Conservation (phyloP, 2,888 invertebrate species). For the Ectropis crepuscularia region DNA sequence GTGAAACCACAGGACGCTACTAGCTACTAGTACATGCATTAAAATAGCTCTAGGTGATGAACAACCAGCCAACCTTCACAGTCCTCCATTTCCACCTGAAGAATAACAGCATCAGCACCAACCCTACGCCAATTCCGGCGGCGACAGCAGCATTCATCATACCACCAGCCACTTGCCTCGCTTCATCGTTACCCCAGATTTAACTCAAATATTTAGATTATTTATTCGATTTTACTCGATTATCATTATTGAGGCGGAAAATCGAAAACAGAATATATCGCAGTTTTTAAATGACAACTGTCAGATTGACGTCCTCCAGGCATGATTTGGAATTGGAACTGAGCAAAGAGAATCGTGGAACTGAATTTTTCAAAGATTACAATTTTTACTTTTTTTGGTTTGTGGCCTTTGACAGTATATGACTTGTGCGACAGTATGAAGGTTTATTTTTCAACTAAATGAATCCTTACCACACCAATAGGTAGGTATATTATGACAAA, state of each 20-base stretch:
- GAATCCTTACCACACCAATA: too few relatives aligned
- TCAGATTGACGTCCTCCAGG: neutral
- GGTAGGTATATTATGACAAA: too few relatives aligned
- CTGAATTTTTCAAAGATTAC: too few relatives aligned
- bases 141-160: conserved; percentile 56
- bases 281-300: conserved; percentile 1
- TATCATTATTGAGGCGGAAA: conserved; percentile 7
- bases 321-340: conserved; percentile 20
- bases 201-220: conserved; percentile 7
- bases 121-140: conserved; percentile 56
- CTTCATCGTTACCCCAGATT: conserved; percentile 37
- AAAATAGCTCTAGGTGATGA: conserved; percentile 3
- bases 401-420: too few relatives aligned
- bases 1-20: too few relatives aligned
- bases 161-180: conserved; percentile 41
- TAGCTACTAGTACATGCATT: too few relatives aligned
- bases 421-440: too few relatives aligned
- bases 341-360: too few relatives aligned
- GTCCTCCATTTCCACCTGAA: conserved; percentile 60
- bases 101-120: conserved; percentile 55
- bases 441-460: too few relatives aligned
- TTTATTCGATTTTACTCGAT: too few relatives aligned
- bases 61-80: conserved; percentile 45
- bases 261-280: conserved; percentile 11
- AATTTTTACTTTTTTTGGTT: too few relatives aligned